Percentiles rank a stretch among this genome's conserved stretches.
Evolutionary conservation across 2,888 invertebrate genomes (phyloP).

Genomic region (Protodeltote pygarga): DNA sequence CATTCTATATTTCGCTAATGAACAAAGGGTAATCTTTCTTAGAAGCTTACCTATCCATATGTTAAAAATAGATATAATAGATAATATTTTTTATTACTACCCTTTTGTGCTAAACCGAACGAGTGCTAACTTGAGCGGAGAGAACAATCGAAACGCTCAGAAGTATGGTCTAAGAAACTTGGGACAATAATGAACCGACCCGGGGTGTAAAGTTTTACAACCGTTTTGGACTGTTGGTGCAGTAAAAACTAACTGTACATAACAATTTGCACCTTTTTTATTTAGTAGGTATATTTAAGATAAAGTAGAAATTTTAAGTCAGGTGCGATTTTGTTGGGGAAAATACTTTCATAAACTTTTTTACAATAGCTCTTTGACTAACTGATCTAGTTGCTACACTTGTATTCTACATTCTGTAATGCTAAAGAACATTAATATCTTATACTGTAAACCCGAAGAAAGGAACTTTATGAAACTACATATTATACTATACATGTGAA

Average conservation of each 20-base stretch:
- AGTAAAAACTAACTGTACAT: slow-evolving; percentile 64
- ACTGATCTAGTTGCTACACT: too few species aligned
- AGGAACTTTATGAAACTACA: too few species aligned
- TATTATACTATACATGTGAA: too few species aligned
- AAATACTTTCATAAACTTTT: too few species aligned
- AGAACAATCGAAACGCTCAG: slow-evolving; percentile 25
- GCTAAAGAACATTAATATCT: too few species aligned
- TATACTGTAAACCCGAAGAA: too few species aligned
- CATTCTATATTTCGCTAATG: slow-evolving; percentile 30
- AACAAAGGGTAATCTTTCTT: slow-evolving; percentile 49
- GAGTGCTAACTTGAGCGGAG: slow-evolving; percentile 55
- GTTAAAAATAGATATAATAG: slow-evolving; percentile 3
- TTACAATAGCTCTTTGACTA: too few species aligned
- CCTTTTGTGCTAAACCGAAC: slow-evolving; percentile 40
- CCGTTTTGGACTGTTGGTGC: slow-evolving; percentile 46
- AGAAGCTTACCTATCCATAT: slow-evolving; percentile 44
- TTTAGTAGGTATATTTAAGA: slow-evolving; percentile 1
- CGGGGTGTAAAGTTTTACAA: slow-evolving; percentile 68
- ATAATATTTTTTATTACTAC: slow-evolving; percentile 10
- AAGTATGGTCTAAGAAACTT: slow-evolving; percentile 2
- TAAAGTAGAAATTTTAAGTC: slow-evolving; percentile 3
- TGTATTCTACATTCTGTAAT: too few species aligned
- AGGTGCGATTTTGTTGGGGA: too few species aligned
- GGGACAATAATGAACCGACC: slow-evolving; percentile 47
- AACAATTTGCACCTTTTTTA: slow-evolving; percentile 45